Evolutionary conservation across 2,888 invertebrate genomes (phyloP), one percentile per base, ranked within the genome.

Genomic region (Lasioglossum vierecki): DNA sequence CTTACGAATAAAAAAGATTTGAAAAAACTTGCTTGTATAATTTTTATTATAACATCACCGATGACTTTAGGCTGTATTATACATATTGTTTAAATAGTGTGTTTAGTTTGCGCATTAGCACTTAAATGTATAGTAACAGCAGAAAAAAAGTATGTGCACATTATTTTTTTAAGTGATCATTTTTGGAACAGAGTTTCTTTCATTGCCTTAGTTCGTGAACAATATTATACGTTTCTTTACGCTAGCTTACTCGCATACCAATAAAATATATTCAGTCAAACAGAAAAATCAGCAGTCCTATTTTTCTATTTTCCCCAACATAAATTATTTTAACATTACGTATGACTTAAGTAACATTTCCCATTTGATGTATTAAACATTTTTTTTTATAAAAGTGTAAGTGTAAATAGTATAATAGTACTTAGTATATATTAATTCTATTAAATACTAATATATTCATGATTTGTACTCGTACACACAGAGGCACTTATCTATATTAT

Each of bases 71-170:
- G 11, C 72, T 49, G 15, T 71, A 57, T 72, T 49, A 53, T 77
- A 80, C 63, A 70, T 79, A 44, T 41, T 39, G 46, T 71, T 63
- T 72, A 79, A 81, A 39, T 80, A 80, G 60, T 79, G 79, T 75
- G 74, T 76, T 86, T 84, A 35, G 83, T 84, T 44, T 86, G 79
- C 81, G 76, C 73, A 82, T 80, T 84, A 84, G 75, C 83, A 88
- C 78, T 82, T 81, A 22, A 73, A 73, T 76, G 57, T 66, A 13
- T 44, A 78, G 57, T 72, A 76, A 73, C 63, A 71, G 30, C 35
- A 70, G 15, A 41, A 78, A 70, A 70, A 53, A 78, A 41, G 30
- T 78, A 78, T 35, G 35, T 46, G 35, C 46, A 68, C 68, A 49
- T 8, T 68, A 46, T 35, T 35, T 44, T 13, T 13, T 68, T 35